phyloP scores from a whole-genome alignment of 2,113 vertebrate species.

The Malurus elegans region DNA sequence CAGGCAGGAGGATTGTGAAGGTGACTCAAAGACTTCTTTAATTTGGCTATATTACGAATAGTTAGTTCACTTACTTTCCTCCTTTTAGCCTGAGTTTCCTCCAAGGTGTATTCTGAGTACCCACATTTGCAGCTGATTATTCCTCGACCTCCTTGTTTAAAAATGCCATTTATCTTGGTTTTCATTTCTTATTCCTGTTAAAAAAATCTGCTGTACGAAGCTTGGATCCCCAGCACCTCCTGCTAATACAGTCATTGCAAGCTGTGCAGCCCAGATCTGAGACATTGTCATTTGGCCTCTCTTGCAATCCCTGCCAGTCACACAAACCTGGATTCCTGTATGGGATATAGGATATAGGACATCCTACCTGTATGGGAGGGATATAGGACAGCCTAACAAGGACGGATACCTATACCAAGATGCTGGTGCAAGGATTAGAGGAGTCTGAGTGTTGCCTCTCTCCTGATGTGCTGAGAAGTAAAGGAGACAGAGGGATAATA shows the following conservation, averaged over 20 bases:
- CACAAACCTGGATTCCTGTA: background rate
- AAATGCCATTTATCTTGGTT: background rate
- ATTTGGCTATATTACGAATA: background rate
- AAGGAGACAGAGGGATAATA: background rate
- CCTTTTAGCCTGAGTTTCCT: background rate
- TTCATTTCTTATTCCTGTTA: background rate
- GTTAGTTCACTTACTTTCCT: background rate
- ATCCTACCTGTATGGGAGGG: too few species aligned
- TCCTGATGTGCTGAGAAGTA: background rate
- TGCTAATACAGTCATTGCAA: background rate
- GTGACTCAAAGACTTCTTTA: background rate
- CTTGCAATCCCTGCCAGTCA: background rate
- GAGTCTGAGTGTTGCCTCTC: background rate
- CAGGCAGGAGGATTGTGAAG: background rate
- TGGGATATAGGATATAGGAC: too few species aligned
- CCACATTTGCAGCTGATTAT: background rate
- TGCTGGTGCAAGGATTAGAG: background rate
- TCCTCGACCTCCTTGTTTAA: background rate
- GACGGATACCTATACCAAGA: background rate
- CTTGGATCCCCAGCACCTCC: background rate
- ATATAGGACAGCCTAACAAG: background rate
- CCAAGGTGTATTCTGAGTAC: background rate
- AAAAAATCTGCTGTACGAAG: background rate
- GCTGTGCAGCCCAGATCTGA: background rate
- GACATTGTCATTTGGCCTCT: background rate